Percentiles rank a stretch among this genome's conserved stretches.
These are phyloP conservation scores for Struthio camelus DNA, from an alignment of 2,113 vertebrate species.

Conservation along the genomic window DNA sequence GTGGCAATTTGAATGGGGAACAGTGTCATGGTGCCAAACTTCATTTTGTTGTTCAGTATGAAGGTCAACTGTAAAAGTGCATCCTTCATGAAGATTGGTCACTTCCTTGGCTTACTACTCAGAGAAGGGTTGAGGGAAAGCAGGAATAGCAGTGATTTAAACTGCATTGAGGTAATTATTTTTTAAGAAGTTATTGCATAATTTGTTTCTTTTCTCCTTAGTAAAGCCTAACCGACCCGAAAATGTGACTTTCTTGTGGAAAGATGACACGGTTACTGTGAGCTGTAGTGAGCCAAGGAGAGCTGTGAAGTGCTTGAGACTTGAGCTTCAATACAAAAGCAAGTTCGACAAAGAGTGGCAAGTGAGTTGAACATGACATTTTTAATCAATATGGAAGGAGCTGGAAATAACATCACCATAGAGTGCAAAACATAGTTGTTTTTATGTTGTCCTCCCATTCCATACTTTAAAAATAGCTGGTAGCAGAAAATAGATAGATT, in stretches of 20 bases:
- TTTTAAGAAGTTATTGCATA: background rate
- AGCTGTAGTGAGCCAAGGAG: constrained; percentile 21
- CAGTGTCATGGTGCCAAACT: background rate
- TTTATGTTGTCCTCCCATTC: background rate
- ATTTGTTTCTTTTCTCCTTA: background rate
- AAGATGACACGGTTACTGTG: background rate
- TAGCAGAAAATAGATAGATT: background rate
- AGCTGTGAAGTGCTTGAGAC: background rate
- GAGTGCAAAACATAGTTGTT: background rate
- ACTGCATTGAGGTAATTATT: background rate
- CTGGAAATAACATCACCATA: background rate
- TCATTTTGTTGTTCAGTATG: background rate
- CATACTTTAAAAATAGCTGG: background rate
- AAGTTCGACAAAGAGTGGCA: constrained; percentile 63
- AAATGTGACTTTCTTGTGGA: constrained; percentile 63
- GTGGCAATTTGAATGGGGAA: background rate
- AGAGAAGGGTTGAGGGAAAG: background rate
- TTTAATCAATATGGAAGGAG: background rate
- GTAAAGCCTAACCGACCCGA: constrained; percentile 64
- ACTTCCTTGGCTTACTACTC: background rate
- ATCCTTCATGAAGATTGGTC: background rate
- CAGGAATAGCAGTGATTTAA: background rate
- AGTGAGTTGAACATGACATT: constrained; percentile 22
- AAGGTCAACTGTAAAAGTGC: background rate
- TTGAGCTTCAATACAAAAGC: constrained; percentile 69